Percentiles rank a stretch among this genome's conserved stretches.
These are phyloP conservation scores for Oegoconia quadripuncta DNA, from an alignment of 2,888 invertebrate species.

Conservation along the genomic window DNA sequence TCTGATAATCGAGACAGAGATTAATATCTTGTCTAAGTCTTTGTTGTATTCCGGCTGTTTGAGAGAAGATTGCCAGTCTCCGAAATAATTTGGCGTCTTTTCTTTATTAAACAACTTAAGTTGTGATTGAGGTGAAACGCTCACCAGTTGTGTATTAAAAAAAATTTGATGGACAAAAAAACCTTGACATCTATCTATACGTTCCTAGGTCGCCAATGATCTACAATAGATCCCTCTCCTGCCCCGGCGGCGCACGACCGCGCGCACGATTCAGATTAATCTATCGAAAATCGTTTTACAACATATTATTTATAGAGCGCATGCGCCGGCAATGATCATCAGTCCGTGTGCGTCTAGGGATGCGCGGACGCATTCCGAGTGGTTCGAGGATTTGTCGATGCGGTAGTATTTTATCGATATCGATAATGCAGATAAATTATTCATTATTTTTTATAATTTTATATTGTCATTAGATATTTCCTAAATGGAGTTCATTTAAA, in stretches of 20 bases:
- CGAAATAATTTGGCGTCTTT: too few species aligned
- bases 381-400: constrained; percentile 44
- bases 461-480: too few species aligned
- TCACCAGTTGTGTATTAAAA: too few species aligned
- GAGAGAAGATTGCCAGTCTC: too few species aligned
- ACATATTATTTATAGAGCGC: constrained; percentile 80
- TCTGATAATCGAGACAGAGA: too few species aligned
- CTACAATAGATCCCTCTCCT: constrained; percentile 74
- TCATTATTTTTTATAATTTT: too few species aligned
- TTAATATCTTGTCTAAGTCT: too few species aligned
- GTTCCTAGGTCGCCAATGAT: constrained; percentile 56
- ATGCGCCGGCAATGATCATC: constrained; percentile 78
- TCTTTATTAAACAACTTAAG: too few species aligned
- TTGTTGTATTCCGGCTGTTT: too few species aligned
- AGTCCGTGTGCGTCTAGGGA: constrained; percentile 71
- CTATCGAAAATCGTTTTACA: constrained; percentile 80
- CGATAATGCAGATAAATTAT: constrained; percentile 27
- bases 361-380: constrained; percentile 39
- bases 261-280: constrained; percentile 79
- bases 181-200: constrained; percentile 34
- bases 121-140: too few species aligned
- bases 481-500: too few species aligned
- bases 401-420: constrained; percentile 39
- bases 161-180: too few species aligned
- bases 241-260: constrained; percentile 73